Conservation (phyloP, 2,797 vertebrate genomes). For the Pristis pectinata region DNA sequence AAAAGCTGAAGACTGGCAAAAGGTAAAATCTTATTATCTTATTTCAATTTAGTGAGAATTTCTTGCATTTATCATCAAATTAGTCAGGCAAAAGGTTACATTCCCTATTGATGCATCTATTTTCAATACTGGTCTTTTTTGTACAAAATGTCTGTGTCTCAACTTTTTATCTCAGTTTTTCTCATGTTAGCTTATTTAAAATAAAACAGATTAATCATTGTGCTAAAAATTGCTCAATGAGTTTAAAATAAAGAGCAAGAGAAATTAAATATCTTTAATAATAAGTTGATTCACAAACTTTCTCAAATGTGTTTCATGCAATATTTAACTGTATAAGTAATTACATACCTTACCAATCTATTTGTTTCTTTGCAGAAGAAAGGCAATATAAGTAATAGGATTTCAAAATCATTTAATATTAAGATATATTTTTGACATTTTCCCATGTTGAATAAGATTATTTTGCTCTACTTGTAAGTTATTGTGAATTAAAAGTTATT, state of each 20-base stretch:
- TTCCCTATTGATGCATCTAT: neutral
- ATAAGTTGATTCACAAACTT: neutral
- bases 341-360: neutral
- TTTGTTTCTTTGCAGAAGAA: neutral
- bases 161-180: neutral
- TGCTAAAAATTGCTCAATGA: neutral
- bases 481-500: neutral
- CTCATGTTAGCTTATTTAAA: neutral
- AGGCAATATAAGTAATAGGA: neutral
- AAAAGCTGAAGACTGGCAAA: conserved; percentile 2
- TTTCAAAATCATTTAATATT: neutral
- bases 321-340: neutral
- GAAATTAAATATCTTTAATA: neutral
- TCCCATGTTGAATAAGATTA: neutral
- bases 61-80: neutral
- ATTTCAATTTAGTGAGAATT: neutral
- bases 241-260: neutral
- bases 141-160: neutral
- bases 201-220: neutral
- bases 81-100: neutral
- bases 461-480: neutral
- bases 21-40: neutral
- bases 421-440: neutral
- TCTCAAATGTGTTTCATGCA: neutral
- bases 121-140: neutral